phyloP scores from a whole-genome alignment of 2,888 invertebrate genomes.

The Stenoptilia bipunctidactyla region DNA sequence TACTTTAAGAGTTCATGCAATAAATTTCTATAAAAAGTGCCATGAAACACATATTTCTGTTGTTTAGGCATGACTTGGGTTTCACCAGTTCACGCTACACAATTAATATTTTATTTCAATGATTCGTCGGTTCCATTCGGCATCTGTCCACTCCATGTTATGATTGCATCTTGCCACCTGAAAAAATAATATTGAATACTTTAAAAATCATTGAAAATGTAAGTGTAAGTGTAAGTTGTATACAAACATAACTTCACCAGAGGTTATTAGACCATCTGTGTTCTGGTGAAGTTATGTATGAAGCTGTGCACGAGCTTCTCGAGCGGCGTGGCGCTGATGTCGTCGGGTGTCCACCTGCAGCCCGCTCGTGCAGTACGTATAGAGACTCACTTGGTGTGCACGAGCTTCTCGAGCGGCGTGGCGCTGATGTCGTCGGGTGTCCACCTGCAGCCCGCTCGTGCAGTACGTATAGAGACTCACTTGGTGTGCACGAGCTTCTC shows the following conservation, averaged over 20 bases:
- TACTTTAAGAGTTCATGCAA: too few relatives aligned
- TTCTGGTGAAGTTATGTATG: too few relatives aligned
- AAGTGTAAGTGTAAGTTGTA: too few relatives aligned
- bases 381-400: slow-evolving; percentile 64
- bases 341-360: slow-evolving; percentile 26
- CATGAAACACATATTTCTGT: too few relatives aligned
- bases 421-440: slow-evolving; percentile 66
- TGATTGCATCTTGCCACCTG: slow-evolving; percentile 82
- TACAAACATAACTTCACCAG: too few relatives aligned
- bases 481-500: background rate
- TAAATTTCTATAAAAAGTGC: too few relatives aligned
- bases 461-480: background rate
- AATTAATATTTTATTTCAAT: too few relatives aligned
- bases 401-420: slow-evolving; percentile 81
- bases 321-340: slow-evolving; percentile 76
- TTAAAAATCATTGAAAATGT: too few relatives aligned
- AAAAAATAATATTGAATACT: too few relatives aligned
- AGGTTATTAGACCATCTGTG: too few relatives aligned
- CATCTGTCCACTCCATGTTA: slow-evolving; percentile 75
- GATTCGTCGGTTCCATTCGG: slow-evolving; percentile 26
- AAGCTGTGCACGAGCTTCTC: slow-evolving; percentile 83
- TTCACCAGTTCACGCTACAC: too few relatives aligned
- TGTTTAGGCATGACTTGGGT: too few relatives aligned
- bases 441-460: background rate
- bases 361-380: background rate